Conservation (phyloP, 2,797 vertebrate genomes). For the Champsocephalus gunnari region DNA sequence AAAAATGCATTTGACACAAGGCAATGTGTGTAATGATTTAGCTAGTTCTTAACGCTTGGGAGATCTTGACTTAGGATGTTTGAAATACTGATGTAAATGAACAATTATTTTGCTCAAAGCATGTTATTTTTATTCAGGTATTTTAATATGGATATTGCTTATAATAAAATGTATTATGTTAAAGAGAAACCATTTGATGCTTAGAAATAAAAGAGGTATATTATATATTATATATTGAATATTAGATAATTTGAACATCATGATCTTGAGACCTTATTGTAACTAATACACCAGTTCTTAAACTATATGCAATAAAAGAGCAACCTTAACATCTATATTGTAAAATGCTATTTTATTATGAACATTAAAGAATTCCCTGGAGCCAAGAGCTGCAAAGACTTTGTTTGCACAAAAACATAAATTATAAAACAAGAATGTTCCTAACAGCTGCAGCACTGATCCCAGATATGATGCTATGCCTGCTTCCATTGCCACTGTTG, state of each 20-base stretch:
- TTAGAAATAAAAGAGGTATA: constrained; percentile 75
- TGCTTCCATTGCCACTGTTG: constrained; percentile 68
- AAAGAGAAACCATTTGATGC: constrained; percentile 73
- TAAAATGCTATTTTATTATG: constrained; percentile 77
- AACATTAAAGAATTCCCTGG: constrained; percentile 56
- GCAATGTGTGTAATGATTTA: constrained; percentile 76
- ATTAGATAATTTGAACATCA: constrained; percentile 68
- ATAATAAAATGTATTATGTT: constrained; percentile 73
- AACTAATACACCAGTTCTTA: constrained; percentile 71
- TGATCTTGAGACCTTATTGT: constrained; percentile 70
- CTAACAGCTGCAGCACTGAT: constrained; percentile 73
- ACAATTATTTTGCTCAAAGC: constrained; percentile 83
- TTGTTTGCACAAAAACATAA: constrained; percentile 77
- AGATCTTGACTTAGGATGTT: constrained; percentile 70
- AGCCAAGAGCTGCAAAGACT: constrained; percentile 67
- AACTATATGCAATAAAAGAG: constrained; percentile 84
- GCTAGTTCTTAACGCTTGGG: constrained; percentile 75
- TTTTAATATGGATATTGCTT: constrained; percentile 81
- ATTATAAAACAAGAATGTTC: constrained; percentile 67
- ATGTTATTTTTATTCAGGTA: constrained; percentile 85
- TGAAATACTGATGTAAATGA: constrained; percentile 77
- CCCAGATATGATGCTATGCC: constrained; percentile 63
- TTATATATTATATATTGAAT: constrained; percentile 77
- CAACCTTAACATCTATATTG: constrained; percentile 75
- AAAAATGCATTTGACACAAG: constrained; percentile 81